Percentiles rank a stretch among this genome's conserved stretches.
Evolutionary conservation across 2,888 invertebrate species (phyloP).

Genomic region (Melanargia galathea): DNA sequence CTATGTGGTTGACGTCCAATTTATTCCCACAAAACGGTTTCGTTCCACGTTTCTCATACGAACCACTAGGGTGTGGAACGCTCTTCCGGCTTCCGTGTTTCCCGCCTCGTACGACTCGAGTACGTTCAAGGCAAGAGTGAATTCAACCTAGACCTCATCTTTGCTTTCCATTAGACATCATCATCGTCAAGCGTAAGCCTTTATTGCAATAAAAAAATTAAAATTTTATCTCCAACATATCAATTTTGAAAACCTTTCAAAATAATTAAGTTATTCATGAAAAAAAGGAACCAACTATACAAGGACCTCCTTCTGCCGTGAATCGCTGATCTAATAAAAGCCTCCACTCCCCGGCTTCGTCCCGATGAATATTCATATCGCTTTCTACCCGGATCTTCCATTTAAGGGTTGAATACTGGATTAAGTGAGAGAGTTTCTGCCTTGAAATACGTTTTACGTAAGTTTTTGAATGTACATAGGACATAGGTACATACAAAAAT

Average conservation of each 20-base stretch:
- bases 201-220: background rate
- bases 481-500: too few species aligned
- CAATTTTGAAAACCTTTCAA: background rate
- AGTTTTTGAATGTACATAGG: background rate
- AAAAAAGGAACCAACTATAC: background rate
- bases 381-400: slow-evolving; percentile 46
- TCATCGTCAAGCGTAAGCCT: too few species aligned
- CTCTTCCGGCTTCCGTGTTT: too few species aligned
- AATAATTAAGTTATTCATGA: slow-evolving; percentile 1
- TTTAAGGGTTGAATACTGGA: slow-evolving; percentile 46
- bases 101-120: too few species aligned
- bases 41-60: too few species aligned
- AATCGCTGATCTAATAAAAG: slow-evolving; percentile 47
- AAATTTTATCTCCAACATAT: background rate
- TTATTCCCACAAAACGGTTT: too few species aligned
- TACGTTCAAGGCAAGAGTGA: too few species aligned
- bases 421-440: slow-evolving; percentile 37
- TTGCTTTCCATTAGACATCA: too few species aligned
- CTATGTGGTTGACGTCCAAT: too few species aligned
- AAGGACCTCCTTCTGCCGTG: slow-evolving; percentile 29
- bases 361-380: slow-evolving; percentile 49
- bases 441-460: slow-evolving; percentile 2
- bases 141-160: too few species aligned
- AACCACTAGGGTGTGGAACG: too few species aligned
- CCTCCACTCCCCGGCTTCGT: slow-evolving; percentile 33